Percentiles rank a stretch among this genome's conserved stretches.
Conservation (phyloP, 2,888 invertebrate genomes). For the Perithous albicinctus region DNA sequence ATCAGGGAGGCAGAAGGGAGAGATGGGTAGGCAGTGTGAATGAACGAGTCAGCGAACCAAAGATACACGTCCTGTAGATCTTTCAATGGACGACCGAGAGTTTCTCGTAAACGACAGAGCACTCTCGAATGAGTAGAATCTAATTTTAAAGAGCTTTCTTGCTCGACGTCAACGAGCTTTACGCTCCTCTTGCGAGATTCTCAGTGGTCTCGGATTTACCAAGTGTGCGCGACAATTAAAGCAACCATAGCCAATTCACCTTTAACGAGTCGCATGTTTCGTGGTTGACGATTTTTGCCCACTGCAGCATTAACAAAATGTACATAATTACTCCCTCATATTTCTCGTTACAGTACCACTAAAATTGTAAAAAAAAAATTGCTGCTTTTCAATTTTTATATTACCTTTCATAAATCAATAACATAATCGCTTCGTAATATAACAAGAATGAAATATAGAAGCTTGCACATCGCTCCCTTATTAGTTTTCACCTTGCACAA, state of each 20-base stretch:
- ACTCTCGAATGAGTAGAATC: slow-evolving; percentile 20
- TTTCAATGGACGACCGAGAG: slow-evolving; percentile 3
- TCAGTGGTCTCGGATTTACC: slow-evolving; percentile 2
- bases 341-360: background rate
- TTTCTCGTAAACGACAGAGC: slow-evolving; percentile 32
- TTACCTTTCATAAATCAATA: too few species aligned
- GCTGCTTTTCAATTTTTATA: too few species aligned
- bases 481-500: too few species aligned
- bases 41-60: slow-evolving; percentile 4
- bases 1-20: background rate
- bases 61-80: background rate
- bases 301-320: background rate
- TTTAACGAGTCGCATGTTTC: background rate
- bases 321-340: background rate
- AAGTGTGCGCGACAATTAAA: slow-evolving; percentile 12
- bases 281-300: background rate
- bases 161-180: slow-evolving; percentile 8
- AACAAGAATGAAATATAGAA: too few species aligned
- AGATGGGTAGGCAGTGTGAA: background rate
- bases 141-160: slow-evolving; percentile 37
- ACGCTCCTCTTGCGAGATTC: background rate
- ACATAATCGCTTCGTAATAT: too few species aligned
- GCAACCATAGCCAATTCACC: background rate
- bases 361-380: too few species aligned
- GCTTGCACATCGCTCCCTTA: too few species aligned